Base-by-base conservation (phyloP, 2,113 vertebrate species). In the Scatophagus argus region DNA sequence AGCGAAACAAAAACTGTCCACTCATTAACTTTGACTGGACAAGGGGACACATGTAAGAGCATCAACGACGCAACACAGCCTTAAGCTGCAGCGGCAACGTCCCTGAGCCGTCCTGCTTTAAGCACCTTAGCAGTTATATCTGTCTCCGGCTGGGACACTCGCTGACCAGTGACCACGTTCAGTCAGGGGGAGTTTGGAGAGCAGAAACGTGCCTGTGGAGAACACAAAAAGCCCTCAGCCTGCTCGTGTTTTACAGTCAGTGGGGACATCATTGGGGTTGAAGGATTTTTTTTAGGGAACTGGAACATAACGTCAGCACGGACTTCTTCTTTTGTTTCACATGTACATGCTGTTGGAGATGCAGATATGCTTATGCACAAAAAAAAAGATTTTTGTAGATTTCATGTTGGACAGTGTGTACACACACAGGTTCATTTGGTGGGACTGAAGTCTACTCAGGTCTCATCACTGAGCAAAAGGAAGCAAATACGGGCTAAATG, bases 271-370 rank as follows among this genome's bases (percentile, higher is more conserved):
- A 21, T 13, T 1, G 25, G 43, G 31, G 32, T 0, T 1, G 34
- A 52, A 39, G 19, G n/a, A 39, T 69, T 74, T 74, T 72, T 69
- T 74, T 74, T 72, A 78, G 21, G 60, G 74, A 85, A 81, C n/a
- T 81, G 69, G 46, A 81, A 82, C 58, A 55, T 34, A 38, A 76
- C 16, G 11, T 54, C 25, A 36, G n/a, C 4, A 5, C 3, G 0
- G 16, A 71, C 29, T 79, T 82, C 67, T 66, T 23, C 60, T 72
- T 59, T 41, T 34, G 2, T 43, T 19, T 68, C 27, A 68, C 67
- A 64, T 61, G 19, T 7, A 34, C 1, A 4, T 4, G n/a, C 5
- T 16, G 14, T n/a, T 74, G 59, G 21, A 3, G 19, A 17, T n/a
- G 51, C 34, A 49, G 25, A 6, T 49, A 16, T 44, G 61, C 9